Conservation (phyloP, 2,888 invertebrate genomes). For the Aspidiotus destructor region DNA sequence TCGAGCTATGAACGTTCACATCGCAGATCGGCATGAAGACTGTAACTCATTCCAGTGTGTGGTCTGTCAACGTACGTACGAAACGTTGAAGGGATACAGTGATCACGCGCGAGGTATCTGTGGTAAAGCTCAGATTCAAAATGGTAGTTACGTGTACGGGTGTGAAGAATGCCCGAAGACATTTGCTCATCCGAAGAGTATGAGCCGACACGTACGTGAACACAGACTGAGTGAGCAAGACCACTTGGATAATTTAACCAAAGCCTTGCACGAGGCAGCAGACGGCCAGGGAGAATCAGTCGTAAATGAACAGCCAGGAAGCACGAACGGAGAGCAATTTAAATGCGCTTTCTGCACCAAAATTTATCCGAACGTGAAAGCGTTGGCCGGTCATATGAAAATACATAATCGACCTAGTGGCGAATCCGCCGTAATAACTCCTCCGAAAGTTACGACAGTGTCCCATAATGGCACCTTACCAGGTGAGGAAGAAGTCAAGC, state of each 20-base stretch:
- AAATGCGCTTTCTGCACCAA: neutral
- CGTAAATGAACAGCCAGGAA: no score
- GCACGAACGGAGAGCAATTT: no score
- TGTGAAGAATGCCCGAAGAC: slow-evolving; percentile 4
- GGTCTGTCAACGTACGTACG: neutral
- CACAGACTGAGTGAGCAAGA: neutral
- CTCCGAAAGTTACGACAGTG: no score
- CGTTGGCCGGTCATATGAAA: neutral
- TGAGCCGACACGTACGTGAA: slow-evolving; percentile 4
- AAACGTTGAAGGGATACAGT: neutral
- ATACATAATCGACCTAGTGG: neutral
- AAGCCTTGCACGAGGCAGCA: no score
- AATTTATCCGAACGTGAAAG: neutral
- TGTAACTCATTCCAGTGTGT: neutral
- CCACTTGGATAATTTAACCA: no score
- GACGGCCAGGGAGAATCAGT: no score
- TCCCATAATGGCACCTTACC: no score
- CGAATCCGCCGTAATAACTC: no score
- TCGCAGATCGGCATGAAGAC: neutral
- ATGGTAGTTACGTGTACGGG: neutral
- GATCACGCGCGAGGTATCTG: neutral
- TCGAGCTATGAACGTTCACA: neutral
- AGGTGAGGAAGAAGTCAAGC: neutral
- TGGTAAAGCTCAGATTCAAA: neutral
- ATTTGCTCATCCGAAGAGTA: neutral